Evolutionary conservation across 2,888 invertebrate species (phyloP).

Genomic region (Epirrhoe tristata): DNA sequence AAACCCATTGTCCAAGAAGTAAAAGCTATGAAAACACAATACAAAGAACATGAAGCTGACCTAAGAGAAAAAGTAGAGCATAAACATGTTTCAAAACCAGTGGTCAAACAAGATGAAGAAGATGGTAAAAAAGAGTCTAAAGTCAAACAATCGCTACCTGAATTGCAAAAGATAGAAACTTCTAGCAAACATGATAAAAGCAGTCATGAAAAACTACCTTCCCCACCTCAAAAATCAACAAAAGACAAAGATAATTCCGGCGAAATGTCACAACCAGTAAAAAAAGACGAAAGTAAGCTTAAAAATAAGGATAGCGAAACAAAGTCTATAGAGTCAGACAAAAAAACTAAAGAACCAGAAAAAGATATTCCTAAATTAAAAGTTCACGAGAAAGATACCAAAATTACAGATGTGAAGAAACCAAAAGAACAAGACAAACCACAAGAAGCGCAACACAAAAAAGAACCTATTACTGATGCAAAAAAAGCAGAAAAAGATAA

Average conservation of each 20-base stretch:
- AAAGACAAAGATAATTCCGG: slow-evolving; percentile 21
- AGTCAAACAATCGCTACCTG: slow-evolving; percentile 10
- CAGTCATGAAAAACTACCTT: slow-evolving; percentile 11
- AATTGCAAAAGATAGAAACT: slow-evolving; percentile 39
- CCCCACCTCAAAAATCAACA: slow-evolving; percentile 12
- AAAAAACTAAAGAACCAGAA: slow-evolving; percentile 29
- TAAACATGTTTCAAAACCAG: slow-evolving; percentile 26
- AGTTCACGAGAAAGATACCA: slow-evolving; percentile 36
- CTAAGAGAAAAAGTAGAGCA: slow-evolving; percentile 34
- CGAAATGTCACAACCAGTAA: slow-evolving; percentile 17
- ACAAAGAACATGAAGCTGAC: neutral
- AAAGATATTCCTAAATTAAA: slow-evolving; percentile 38
- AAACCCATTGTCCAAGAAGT: slow-evolving; percentile 8
- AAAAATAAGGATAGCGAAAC: slow-evolving; percentile 42
- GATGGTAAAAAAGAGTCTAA: slow-evolving; percentile 22
- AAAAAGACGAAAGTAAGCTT: slow-evolving; percentile 48
- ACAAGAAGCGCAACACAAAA: slow-evolving; percentile 23
- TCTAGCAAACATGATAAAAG: slow-evolving; percentile 38
- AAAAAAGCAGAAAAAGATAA: slow-evolving; percentile 26
- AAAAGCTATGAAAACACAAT: slow-evolving; percentile 9
- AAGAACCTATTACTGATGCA: neutral
- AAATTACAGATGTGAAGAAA: slow-evolving; percentile 17
- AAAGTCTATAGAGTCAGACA: slow-evolving; percentile 42
- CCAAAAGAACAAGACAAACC: slow-evolving; percentile 13
- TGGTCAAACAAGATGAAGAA: slow-evolving; percentile 23